phyloP scores from a whole-genome alignment of 2,797 vertebrate genomes.

The Crax fasciolata region DNA sequence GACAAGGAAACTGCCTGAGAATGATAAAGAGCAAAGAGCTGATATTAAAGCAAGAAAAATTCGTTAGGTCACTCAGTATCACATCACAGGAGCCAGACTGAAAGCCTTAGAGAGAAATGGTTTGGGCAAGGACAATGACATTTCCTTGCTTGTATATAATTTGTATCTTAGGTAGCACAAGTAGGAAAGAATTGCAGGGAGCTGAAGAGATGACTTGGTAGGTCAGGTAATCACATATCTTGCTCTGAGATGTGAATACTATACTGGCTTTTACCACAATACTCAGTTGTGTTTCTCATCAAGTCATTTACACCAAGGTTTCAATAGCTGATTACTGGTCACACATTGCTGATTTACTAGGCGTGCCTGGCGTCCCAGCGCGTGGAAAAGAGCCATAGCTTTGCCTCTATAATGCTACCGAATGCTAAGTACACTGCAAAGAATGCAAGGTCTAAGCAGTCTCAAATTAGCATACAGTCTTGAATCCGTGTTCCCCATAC shows the following conservation, averaged over 20 bases:
- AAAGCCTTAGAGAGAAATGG: neutral
- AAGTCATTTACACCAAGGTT: neutral
- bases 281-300: neutral
- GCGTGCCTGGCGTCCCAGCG: neutral
- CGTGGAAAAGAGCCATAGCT: neutral
- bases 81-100: neutral
- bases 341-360: slow-evolving; percentile 17
- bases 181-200: neutral
- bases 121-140: neutral
- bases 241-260: neutral
- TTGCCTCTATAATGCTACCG: slow-evolving; percentile 19
- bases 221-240: neutral
- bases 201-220: neutral
- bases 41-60: neutral
- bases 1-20: neutral
- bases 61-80: neutral
- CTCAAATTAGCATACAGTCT: slow-evolving; percentile 42
- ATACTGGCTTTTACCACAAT: neutral
- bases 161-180: neutral
- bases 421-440: slow-evolving; percentile 58
- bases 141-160: neutral
- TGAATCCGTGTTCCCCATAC: neutral
- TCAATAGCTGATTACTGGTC: neutral
- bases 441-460: slow-evolving; percentile 29
- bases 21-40: neutral